A percentile compares a stretch with the other conserved stretches of the same genome.
These are phyloP conservation scores for Thunnus thynnus DNA, from an alignment of 2,113 vertebrate species.

Conservation along the genomic window DNA sequence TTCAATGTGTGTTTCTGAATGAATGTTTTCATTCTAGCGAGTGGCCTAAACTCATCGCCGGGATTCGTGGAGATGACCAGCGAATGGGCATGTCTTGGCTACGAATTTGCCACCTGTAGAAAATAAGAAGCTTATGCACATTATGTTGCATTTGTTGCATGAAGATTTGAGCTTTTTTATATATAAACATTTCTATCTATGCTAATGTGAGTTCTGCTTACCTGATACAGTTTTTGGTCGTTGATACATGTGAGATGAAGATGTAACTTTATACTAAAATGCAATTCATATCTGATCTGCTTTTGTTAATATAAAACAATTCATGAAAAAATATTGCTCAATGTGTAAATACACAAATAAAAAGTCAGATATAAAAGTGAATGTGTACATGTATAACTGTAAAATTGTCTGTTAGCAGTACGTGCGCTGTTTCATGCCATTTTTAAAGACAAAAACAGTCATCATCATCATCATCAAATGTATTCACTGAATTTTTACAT, in stretches of 20 bases:
- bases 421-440: too few relatives aligned
- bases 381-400: not conserved
- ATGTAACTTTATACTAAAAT: not conserved
- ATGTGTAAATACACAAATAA: not conserved
- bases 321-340: not conserved
- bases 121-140: not conserved
- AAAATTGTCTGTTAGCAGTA: too few relatives aligned
- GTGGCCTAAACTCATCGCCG: conserved; percentile 21
- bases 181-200: not conserved
- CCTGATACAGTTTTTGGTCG: not conserved
- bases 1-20: not conserved
- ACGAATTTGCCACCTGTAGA: conserved; percentile 3
- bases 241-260: not conserved
- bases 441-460: too few relatives aligned
- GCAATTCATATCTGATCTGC: not conserved
- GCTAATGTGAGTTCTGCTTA: not conserved
- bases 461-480: not conserved
- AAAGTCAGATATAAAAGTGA: not conserved
- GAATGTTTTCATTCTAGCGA: conserved; percentile 3
- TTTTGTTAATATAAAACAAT: not conserved
- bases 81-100: conserved; percentile 52
- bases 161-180: not conserved
- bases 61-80: conserved; percentile 53
- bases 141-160: not conserved
- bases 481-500: not conserved